Conservation (phyloP, 1,140 invertebrate species). For the Drosophila sp. region DNA sequence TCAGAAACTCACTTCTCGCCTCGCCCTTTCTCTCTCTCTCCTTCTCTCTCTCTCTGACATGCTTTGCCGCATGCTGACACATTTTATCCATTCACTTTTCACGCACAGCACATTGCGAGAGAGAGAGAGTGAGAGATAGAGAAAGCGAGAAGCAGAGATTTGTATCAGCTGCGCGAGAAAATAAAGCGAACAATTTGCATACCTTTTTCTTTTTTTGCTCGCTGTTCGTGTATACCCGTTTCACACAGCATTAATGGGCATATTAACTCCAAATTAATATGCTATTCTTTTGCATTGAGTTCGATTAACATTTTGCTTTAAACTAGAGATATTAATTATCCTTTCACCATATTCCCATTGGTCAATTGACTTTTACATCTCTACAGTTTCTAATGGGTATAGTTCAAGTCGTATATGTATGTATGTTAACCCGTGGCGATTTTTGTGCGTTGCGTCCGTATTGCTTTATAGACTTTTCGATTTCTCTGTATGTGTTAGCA, state of each 20-base stretch:
- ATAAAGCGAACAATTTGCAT: conserved; percentile 72
- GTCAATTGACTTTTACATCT: no score
- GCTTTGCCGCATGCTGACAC: conserved; percentile 56
- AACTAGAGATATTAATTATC: no score
- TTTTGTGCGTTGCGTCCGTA: conserved; percentile 28
- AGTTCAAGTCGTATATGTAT: conserved; percentile 2
- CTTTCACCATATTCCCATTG: no score
- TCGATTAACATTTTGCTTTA: no score
- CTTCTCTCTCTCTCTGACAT: not conserved
- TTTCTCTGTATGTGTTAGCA: conserved; percentile 40
- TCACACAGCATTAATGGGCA: not conserved
- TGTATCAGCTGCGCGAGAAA: conserved; percentile 76
- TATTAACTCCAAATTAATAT: not conserved
- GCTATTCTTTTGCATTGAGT: no score
- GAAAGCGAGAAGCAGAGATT: not conserved
- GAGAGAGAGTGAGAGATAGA: not conserved
- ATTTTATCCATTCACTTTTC: conserved; percentile 76
- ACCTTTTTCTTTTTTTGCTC: conserved; percentile 5
- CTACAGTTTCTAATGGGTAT: not conserved
- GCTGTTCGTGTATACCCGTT: conserved; percentile 8
- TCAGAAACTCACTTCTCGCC: conserved; percentile 34
- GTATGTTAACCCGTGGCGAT: conserved; percentile 15
- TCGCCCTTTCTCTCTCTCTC: not conserved
- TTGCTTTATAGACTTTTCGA: conserved; percentile 74
- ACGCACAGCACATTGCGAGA: conserved; percentile 32